Evolutionary conservation across 2,113 vertebrate genomes (phyloP).

Genomic region (Elephas maximus): DNA sequence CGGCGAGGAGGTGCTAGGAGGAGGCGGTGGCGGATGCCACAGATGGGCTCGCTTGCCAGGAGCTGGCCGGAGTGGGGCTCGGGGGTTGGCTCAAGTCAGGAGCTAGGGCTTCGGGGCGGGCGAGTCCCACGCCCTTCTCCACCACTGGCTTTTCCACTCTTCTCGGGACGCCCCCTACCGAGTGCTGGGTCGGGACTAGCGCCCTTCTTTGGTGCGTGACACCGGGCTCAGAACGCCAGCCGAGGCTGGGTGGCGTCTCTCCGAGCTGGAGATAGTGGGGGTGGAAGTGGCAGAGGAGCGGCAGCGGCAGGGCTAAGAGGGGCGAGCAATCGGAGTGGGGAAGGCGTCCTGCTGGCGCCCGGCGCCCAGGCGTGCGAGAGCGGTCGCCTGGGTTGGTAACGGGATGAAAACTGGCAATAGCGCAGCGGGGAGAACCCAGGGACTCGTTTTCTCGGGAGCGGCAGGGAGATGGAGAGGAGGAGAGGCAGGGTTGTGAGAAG

Average conservation of each 20-base stretch:
- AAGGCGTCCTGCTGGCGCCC: constrained; percentile 6
- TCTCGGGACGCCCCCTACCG: constrained; percentile 66
- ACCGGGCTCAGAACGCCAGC: neutral
- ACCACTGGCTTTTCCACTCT: neutral
- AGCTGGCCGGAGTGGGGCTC: neutral
- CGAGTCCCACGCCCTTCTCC: neutral
- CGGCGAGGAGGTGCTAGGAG: constrained; percentile 74
- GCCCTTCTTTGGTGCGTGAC: neutral
- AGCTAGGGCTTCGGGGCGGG: neutral
- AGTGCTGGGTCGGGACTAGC: neutral
- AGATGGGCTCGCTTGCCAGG: constrained; percentile 68
- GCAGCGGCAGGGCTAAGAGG: constrained; percentile 29
- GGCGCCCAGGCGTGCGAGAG: neutral
- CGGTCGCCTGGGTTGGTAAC: neutral
- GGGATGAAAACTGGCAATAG: neutral
- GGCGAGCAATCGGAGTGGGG: neutral
- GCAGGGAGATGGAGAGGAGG: constrained; percentile 13
- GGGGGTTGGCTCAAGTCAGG: constrained; percentile 6
- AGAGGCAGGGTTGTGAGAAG: neutral
- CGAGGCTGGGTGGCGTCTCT: constrained; percentile 53
- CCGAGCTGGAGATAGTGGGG: constrained; percentile 8
- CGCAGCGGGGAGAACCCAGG: neutral
- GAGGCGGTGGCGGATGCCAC: constrained; percentile 69
- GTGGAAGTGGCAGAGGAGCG: constrained; percentile 12
- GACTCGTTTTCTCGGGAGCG: neutral